phyloP scores from a whole-genome alignment of 2,888 invertebrate genomes.

The Zelleria hepariella region DNA sequence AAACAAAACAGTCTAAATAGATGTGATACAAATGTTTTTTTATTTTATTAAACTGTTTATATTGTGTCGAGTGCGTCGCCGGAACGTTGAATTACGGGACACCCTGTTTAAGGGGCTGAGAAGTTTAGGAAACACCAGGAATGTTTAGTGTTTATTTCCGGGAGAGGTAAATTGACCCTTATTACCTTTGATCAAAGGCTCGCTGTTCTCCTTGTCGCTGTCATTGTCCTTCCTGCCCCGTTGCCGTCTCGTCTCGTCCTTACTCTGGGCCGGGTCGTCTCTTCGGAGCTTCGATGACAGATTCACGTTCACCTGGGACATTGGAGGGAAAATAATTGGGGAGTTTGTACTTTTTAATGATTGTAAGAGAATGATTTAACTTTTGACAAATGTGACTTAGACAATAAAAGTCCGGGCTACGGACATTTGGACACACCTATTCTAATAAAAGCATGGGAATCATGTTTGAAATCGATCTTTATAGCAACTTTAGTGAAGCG shows the following conservation, averaged over 20 bases:
- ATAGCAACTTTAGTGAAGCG: no score
- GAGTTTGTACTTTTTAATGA: no score
- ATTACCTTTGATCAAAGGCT: constrained; percentile 19
- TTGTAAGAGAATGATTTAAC: no score
- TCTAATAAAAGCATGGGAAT: no score
- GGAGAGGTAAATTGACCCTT: neutral
- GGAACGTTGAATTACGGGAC: neutral
- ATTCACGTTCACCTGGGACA: constrained; percentile 50
- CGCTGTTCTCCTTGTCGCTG: constrained; percentile 45
- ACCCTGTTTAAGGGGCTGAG: neutral
- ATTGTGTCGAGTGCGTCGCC: neutral
- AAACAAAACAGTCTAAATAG: no score
- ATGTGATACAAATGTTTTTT: no score
- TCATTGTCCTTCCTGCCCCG: constrained; percentile 24
- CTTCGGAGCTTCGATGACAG: constrained; percentile 48
- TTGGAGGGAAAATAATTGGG: neutral
- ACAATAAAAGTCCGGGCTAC: no score
- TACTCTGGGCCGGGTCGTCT: constrained; percentile 30
- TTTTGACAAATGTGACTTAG: no score
- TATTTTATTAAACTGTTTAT: no score
- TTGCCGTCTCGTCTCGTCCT: constrained; percentile 15
- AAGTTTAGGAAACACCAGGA: neutral
- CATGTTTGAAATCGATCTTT: no score
- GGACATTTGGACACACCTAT: no score
- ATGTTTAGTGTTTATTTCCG: neutral